phyloP scores from a whole-genome alignment of 2,113 vertebrate species.

The Emydura subglobosa region DNA sequence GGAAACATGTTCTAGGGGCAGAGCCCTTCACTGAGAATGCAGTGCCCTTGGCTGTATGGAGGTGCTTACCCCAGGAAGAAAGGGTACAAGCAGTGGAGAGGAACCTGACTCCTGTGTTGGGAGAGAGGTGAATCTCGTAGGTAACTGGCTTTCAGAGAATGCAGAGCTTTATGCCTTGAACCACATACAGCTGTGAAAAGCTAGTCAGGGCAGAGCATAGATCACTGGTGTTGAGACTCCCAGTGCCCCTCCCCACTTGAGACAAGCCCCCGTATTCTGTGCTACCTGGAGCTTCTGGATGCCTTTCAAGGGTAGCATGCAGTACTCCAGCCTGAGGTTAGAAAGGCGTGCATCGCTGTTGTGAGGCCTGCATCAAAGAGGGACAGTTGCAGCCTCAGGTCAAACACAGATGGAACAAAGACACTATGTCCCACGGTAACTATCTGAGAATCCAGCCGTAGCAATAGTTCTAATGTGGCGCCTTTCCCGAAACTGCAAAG shows the following conservation, averaged over 20 bases:
- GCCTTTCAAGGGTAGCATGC: background rate
- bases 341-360: rapidly evolving
- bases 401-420: background rate
- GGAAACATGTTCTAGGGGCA: background rate
- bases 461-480: background rate
- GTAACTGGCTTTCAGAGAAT: background rate
- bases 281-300: background rate
- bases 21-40: background rate
- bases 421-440: background rate
- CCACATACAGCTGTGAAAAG: background rate
- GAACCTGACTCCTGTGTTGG: background rate
- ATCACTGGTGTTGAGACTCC: background rate
- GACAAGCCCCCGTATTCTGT: background rate
- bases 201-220: background rate
- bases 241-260: background rate
- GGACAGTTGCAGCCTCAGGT: background rate
- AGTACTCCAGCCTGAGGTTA: background rate
- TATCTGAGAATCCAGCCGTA: conserved; percentile 26
- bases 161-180: background rate
- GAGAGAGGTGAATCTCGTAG: background rate
- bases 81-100: background rate
- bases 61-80: background rate
- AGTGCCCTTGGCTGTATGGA: background rate
- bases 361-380: background rate
- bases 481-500: background rate